These are phyloP conservation scores for Phylloscopus whistleri DNA, from an alignment of 2,113 vertebrate genomes.

Conservation along the genomic window DNA sequence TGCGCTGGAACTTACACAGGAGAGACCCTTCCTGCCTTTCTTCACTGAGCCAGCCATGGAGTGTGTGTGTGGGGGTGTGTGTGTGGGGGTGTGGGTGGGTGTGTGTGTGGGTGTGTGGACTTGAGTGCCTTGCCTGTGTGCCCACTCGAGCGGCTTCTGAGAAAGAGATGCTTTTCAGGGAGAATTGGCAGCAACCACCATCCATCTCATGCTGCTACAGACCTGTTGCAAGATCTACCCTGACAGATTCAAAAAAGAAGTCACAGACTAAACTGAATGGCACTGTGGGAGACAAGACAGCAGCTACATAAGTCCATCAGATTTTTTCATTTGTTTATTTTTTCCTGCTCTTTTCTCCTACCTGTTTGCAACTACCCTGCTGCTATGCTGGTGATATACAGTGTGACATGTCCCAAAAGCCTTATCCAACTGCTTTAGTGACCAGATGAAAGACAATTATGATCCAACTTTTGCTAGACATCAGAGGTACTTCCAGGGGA, in stretches of 20 bases:
- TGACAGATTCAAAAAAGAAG: not conserved
- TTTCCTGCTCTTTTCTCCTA: not conserved
- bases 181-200: too few relatives aligned
- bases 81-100: not conserved
- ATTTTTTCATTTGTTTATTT: not conserved
- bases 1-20: not conserved
- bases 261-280: not conserved
- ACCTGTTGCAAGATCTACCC: not conserved
- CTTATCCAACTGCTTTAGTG: not conserved
- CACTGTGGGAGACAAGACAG: not conserved
- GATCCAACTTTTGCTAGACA: constrained; percentile 9
- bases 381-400: not conserved
- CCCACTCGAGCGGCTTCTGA: not conserved
- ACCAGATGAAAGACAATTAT: constrained; percentile 14
- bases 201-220: too few relatives aligned
- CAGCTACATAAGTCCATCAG: not conserved
- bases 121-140: not conserved
- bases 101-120: not conserved
- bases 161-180: not conserved
- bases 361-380: not conserved
- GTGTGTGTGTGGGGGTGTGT: not conserved
- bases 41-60: not conserved
- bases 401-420: not conserved
- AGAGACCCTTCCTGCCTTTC: not conserved
- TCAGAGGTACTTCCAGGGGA: constrained; percentile 19